Evolutionary conservation across 2,113 vertebrate genomes (phyloP), one percentile per base, ranked within the genome.

Genomic region (Rhabdornis inornatus): DNA sequence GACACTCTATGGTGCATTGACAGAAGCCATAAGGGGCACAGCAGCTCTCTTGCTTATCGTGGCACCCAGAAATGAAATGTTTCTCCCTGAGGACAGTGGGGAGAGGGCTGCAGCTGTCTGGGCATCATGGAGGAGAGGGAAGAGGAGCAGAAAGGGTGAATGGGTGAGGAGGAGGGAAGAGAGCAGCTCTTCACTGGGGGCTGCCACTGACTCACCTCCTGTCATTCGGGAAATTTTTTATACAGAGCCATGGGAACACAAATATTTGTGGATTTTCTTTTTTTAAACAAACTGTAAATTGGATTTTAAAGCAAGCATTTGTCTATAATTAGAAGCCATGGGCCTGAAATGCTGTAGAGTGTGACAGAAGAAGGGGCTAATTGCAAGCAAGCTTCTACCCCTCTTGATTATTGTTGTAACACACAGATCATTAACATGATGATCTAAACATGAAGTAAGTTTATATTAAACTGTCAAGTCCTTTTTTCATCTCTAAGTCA

Each of bases 391-490:
- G 47, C 28, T 91, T 88, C 71, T 61, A 70, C 63, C 60, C 64
- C 20, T 44, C 82, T 94, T 93, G 94, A 95, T 95, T 91, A 88
- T 52, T 95, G 76, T 88, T 92, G 84, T 93, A 90, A 90, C 90
- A 93, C 30, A 37, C 13, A 40, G 66, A 91, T 94, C 79, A 50
- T 95, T 91, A 92, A 47, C 7, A 4, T 88, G 85, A 40, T 76
- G 52, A 24, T 52, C 71, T 86, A 80, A 95, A 86, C 40, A 74
- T 50, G 71, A 95, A 88, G 83, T 49, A 91, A 82, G 33, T 74
- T 94, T n/a, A 50, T 94, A 90, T 90, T 83, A 88, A 95, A 85
- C 55, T 90, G 85, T 77, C 82, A 88, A 64, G 8, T 86, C 10
- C 16, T 92, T 89, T 87, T 81, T 70, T 92, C 47, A 92, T 95